Evolutionary conservation across 2,797 vertebrate species (phyloP).

Genomic region (Discoglossus pictus): DNA sequence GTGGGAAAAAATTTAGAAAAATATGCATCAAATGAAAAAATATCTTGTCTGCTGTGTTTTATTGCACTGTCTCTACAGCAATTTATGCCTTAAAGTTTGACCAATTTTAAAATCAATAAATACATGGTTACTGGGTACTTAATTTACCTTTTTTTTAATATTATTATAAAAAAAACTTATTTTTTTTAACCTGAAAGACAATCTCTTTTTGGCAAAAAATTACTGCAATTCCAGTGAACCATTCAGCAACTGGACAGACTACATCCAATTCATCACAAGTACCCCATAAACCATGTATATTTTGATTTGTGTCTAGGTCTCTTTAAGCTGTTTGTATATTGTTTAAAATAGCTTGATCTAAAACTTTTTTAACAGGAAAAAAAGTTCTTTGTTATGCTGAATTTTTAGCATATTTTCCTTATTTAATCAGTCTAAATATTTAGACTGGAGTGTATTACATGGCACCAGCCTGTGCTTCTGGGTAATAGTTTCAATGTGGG

Average conservation of each 20-base stretch:
- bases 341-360: slow-evolving; percentile 67
- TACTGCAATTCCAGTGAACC: no score
- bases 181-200: slow-evolving; percentile 70
- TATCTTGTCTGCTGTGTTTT: slow-evolving; percentile 59
- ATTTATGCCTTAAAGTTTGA: slow-evolving; percentile 69
- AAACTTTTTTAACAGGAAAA: slow-evolving; percentile 71
- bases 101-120: slow-evolving; percentile 57
- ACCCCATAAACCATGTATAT: no score
- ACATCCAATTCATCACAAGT: no score
- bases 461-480: slow-evolving; percentile 8
- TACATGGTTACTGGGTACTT: no score
- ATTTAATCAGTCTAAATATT: slow-evolving; percentile 67
- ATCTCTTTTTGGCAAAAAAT: no score
- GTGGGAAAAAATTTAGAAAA: slow-evolving; percentile 28
- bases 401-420: slow-evolving; percentile 33
- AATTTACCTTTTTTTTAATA: no score
- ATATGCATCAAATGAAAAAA: slow-evolving; percentile 53
- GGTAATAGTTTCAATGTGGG: slow-evolving; percentile 24
- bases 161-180: no score
- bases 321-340: slow-evolving; percentile 75
- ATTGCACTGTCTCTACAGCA: slow-evolving; percentile 91
- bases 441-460: slow-evolving; percentile 72
- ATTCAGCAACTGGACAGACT: no score
- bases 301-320: slow-evolving; percentile 22
- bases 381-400: slow-evolving; percentile 68